Conservation (phyloP, 1,140 invertebrate genomes). For the Drosophila pachea region DNA sequence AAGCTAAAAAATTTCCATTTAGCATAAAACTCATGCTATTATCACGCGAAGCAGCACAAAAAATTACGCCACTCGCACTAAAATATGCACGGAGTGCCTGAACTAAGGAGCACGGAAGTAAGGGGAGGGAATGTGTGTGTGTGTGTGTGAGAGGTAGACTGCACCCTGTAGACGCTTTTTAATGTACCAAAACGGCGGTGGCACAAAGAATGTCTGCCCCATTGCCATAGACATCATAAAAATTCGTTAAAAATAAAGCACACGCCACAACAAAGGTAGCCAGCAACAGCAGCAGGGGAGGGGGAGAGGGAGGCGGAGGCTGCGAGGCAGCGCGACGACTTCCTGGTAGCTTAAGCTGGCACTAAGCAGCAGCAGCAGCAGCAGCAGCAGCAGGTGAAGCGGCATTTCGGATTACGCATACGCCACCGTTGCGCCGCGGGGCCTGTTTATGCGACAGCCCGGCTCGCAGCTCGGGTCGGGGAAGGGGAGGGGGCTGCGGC, state of each 20-base stretch:
- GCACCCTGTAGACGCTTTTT: conserved; percentile 68
- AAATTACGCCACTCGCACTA: conserved; percentile 73
- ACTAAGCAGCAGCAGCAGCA: conserved; percentile 4
- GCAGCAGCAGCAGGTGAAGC: conserved; percentile 17
- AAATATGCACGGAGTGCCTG: conserved; percentile 55
- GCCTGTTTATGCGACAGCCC: conserved; percentile 46
- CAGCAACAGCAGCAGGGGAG: conserved; percentile 18
- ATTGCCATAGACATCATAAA: conserved; percentile 74
- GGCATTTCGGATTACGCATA: conserved; percentile 74
- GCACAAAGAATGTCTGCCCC: conserved; percentile 68
- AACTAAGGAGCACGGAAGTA: background rate
- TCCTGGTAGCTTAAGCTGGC: conserved; percentile 61
- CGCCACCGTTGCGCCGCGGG: conserved; percentile 57
- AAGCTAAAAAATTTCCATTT: conserved; percentile 73
- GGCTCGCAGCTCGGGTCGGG: no score
- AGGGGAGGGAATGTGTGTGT: background rate
- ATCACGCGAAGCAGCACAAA: conserved; percentile 53
- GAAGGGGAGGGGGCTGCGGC: conserved; percentile 36
- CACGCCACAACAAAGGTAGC: conserved; percentile 44
- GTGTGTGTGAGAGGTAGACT: conserved; percentile 16
- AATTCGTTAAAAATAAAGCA: conserved; percentile 76
- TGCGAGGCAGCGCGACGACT: conserved; percentile 43
- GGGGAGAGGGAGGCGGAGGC: background rate
- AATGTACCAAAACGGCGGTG: conserved; percentile 62
- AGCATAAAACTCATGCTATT: conserved; percentile 70